Percentiles rank a stretch among this genome's conserved stretches.
These are phyloP conservation scores for Merluccius polli DNA, from an alignment of 2,797 vertebrate species.

Conservation along the genomic window DNA sequence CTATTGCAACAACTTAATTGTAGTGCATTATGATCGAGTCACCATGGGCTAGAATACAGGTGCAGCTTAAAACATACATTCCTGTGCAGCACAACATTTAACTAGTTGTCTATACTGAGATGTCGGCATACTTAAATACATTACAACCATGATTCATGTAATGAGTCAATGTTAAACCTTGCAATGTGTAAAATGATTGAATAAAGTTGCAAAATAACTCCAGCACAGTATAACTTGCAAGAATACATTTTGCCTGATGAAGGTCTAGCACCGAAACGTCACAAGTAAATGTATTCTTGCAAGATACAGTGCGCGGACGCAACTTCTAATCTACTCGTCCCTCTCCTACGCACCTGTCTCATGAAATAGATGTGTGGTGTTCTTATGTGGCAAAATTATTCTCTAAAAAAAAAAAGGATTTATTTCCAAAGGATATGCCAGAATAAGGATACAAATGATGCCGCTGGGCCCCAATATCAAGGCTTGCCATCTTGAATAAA, in stretches of 20 bases:
- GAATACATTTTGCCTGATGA: no score
- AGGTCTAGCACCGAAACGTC: no score
- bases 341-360: no score
- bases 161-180: background rate
- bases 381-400: no score
- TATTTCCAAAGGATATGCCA: constrained; percentile 73
- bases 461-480: constrained; percentile 70
- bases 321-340: no score
- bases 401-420: background rate
- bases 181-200: background rate
- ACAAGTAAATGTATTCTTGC: no score
- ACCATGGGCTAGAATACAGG: constrained; percentile 6
- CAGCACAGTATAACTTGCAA: no score
- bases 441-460: constrained; percentile 75
- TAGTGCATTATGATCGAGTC: constrained; percentile 13
- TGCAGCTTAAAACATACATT: background rate
- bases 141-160: background rate
- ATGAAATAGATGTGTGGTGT: no score
- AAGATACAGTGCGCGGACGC: no score
- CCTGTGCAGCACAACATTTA: background rate
- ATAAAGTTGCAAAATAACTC: no score
- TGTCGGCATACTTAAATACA: background rate
- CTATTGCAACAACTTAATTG: constrained; percentile 15
- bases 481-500: constrained; percentile 74
- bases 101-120: background rate